phyloP scores from a whole-genome alignment of 2,797 vertebrate genomes.

The Leptatherina wallacei region DNA sequence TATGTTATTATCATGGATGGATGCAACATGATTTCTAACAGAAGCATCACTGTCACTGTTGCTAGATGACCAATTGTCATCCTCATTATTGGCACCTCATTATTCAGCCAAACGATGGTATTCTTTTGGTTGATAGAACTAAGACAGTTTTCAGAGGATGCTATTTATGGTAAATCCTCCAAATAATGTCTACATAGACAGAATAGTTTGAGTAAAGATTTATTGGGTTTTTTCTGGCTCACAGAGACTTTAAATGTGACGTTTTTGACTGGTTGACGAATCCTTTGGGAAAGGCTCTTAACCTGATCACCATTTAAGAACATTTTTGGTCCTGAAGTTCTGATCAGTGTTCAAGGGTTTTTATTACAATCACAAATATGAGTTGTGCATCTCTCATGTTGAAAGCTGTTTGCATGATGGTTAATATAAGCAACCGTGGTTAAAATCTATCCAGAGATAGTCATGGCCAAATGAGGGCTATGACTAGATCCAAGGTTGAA shows the following conservation, averaged over 20 bases:
- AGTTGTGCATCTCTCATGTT: neutral
- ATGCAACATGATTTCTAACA: too few species aligned
- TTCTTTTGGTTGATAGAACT: constrained; percentile 42
- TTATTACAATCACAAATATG: neutral
- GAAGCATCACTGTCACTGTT: too few species aligned
- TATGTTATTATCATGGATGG: too few species aligned
- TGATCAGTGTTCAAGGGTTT: too few species aligned
- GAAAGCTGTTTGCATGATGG: neutral
- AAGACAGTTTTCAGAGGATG: constrained; percentile 5
- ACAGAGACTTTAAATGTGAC: constrained; percentile 15
- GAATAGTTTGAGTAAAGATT: constrained; percentile 3
- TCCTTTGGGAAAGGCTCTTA: constrained; percentile 1
- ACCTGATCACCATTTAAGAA: too few species aligned
- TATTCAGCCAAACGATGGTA: constrained; percentile 18
- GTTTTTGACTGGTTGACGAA: constrained; percentile 33
- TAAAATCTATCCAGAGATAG: too few species aligned
- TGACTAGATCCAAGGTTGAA: neutral
- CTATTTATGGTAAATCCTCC: constrained; percentile 7
- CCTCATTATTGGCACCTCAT: neutral
- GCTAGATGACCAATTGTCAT: too few species aligned
- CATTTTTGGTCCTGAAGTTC: too few species aligned
- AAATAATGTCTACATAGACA: constrained; percentile 4
- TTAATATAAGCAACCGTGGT: neutral
- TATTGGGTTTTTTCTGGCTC: neutral
- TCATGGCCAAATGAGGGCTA: neutral